These are phyloP conservation scores for Eretmochelys imbricata DNA, from an alignment of 2,113 vertebrate species.

Conservation along the genomic window DNA sequence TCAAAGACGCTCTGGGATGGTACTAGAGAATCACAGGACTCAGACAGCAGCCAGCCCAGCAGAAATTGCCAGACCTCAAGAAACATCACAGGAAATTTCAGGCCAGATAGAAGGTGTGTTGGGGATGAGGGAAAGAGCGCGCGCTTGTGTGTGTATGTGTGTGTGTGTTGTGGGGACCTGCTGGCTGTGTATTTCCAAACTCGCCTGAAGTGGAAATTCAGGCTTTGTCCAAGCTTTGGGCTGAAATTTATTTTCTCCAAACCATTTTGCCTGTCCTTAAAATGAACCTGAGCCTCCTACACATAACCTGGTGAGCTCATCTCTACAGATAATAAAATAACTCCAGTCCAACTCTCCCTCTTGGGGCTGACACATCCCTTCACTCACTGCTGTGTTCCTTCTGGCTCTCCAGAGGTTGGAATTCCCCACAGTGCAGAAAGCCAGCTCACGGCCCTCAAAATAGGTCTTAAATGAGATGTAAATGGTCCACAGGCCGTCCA, in stretches of 20 bases:
- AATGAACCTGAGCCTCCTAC: neutral
- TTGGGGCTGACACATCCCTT: neutral
- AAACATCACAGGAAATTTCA: neutral
- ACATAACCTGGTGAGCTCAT: rapidly evolving
- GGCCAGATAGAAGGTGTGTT: rapidly evolving
- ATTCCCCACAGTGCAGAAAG: neutral
- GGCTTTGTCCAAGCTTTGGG: neutral
- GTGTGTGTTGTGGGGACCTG: neutral
- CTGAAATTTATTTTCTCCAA: neutral
- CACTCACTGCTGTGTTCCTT: neutral
- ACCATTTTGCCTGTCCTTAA: neutral
- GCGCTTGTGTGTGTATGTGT: no score
- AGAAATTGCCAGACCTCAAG: neutral
- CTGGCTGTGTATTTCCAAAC: neutral
- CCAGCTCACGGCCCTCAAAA: neutral
- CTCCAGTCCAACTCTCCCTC: rapidly evolving
- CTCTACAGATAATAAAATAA: neutral
- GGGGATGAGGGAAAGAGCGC: neutral
- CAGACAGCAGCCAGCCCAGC: neutral
- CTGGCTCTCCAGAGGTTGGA: neutral
- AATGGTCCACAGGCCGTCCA: neutral
- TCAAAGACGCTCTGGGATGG: neutral
- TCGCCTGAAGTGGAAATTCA: neutral
- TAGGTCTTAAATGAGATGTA: neutral
- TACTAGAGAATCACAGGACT: neutral